Conservation (phyloP, 2,888 invertebrate genomes). For the Homarus gammarus region DNA sequence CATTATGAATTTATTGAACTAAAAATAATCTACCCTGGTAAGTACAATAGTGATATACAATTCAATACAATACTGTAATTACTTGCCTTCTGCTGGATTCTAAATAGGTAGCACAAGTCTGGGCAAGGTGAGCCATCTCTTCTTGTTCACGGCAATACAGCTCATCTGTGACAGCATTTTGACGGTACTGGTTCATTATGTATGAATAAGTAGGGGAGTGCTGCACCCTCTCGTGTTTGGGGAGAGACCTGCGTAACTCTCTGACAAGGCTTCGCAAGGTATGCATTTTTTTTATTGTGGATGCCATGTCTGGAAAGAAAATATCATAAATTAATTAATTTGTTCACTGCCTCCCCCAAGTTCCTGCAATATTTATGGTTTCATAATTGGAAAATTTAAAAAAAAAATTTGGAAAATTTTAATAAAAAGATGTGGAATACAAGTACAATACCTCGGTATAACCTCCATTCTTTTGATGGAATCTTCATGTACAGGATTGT, state of each 20-base stretch:
- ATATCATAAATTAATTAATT: too few relatives aligned
- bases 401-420: too few relatives aligned
- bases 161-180: constrained; percentile 85
- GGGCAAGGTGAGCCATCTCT: constrained; percentile 88
- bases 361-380: too few relatives aligned
- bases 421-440: too few relatives aligned
- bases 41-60: background rate
- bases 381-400: too few relatives aligned
- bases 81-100: constrained; percentile 84
- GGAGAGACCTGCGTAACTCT: constrained; percentile 37
- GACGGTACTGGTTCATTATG: constrained; percentile 65
- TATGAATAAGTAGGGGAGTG: constrained; percentile 56
- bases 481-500: too few relatives aligned
- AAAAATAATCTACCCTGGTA: background rate
- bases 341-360: too few relatives aligned
- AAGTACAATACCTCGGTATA: too few relatives aligned
- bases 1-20: background rate
- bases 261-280: constrained; percentile 34
- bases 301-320: constrained; percentile 44
- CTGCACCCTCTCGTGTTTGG: constrained; percentile 21
- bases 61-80: constrained; percentile 24
- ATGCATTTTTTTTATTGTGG: constrained; percentile 26
- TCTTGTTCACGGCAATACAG: constrained; percentile 90
- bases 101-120: constrained; percentile 89
- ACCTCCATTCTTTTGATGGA: too few relatives aligned